Base-by-base conservation (phyloP, 1,140 invertebrate species). In the Aleiodes sp. region DNA sequence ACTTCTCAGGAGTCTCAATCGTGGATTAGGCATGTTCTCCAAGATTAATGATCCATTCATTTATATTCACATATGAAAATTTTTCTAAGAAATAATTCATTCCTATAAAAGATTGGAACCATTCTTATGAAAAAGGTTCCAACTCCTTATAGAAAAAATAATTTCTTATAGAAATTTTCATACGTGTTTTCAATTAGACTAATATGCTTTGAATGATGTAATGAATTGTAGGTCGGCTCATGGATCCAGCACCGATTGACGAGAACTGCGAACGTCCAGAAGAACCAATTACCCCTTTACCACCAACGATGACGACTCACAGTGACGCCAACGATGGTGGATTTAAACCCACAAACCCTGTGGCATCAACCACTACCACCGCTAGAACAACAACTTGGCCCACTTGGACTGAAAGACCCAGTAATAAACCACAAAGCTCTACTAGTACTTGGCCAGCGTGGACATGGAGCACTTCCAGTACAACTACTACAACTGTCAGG, bases 1-100 rank as follows among this genome's bases (percentile, higher is more conserved):
- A 0, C 78, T 96, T 4, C 82, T 96, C 9, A 88, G 89, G 24
- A 90, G 91, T 1, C 89, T 96, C 0, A 93, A 93, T 73, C 86
- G 90, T 8, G 93, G 88, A 0, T 83, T 95, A 35, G 93, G 93
- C 66, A 60, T 10, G 43, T 19, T 70, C n/a, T n/a, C n/a, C n/a
- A n/a, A n/a, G n/a, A n/a, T n/a, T 29, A 65, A 70, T 29, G n/a
- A 66, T 24, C 59, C 1, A 56, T 41, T 35, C n/a, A n/a, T n/a
- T n/a, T n/a, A n/a, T n/a, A n/a, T n/a, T n/a, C n/a, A n/a, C n/a
- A n/a, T n/a, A n/a, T n/a, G n/a, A n/a, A n/a, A n/a, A n/a, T n/a
- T n/a, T n/a, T n/a, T n/a, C n/a, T n/a, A n/a, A n/a, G n/a, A n/a
- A n/a, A n/a, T n/a, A n/a, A n/a, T n/a, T n/a, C n/a, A n/a, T n/a